phyloP scores from a whole-genome alignment of 2,888 invertebrate species.

The Macrosoma leucophasiata region DNA sequence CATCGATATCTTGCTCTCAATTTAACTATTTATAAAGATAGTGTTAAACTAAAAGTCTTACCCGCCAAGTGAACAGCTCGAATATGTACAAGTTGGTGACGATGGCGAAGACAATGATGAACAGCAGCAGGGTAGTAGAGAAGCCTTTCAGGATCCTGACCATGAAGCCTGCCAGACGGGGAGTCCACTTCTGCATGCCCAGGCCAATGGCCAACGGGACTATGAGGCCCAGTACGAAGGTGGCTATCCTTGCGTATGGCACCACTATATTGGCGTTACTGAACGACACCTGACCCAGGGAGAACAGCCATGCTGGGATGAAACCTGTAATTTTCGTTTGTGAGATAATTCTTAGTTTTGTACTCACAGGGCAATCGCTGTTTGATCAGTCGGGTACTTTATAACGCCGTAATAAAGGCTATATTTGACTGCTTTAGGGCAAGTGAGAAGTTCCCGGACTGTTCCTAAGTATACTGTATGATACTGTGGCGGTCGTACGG shows the following conservation, averaged over 20 bases:
- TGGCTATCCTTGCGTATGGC: slow-evolving; percentile 85
- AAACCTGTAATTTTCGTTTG: slow-evolving; percentile 83
- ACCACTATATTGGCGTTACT: slow-evolving; percentile 81
- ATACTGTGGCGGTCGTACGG: too few relatives aligned
- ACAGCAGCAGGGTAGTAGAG: slow-evolving; percentile 84
- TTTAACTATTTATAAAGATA: too few relatives aligned
- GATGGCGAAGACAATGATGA: slow-evolving; percentile 90
- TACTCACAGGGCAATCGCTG: too few relatives aligned
- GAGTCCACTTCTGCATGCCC: slow-evolving; percentile 81
- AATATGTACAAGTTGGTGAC: slow-evolving; percentile 93
- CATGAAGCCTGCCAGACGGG: slow-evolving; percentile 80
- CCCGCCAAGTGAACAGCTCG: slow-evolving; percentile 90
- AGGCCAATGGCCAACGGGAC: slow-evolving; percentile 79
- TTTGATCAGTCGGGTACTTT: too few relatives aligned
- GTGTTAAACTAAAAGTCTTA: slow-evolving; percentile 66
- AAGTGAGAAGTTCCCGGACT: too few relatives aligned
- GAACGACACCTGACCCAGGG: slow-evolving; percentile 86
- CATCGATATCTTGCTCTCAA: too few relatives aligned
- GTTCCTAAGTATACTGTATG: too few relatives aligned
- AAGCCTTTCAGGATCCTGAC: slow-evolving; percentile 90
- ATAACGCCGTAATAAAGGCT: too few relatives aligned
- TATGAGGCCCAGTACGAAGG: slow-evolving; percentile 83
- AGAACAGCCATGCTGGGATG: slow-evolving; percentile 94
- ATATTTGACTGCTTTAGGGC: too few relatives aligned
- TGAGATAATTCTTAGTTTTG: too few relatives aligned